These are phyloP conservation scores for Bellardia pandia DNA, from an alignment of 2,888 invertebrate species.

Conservation along the genomic window DNA sequence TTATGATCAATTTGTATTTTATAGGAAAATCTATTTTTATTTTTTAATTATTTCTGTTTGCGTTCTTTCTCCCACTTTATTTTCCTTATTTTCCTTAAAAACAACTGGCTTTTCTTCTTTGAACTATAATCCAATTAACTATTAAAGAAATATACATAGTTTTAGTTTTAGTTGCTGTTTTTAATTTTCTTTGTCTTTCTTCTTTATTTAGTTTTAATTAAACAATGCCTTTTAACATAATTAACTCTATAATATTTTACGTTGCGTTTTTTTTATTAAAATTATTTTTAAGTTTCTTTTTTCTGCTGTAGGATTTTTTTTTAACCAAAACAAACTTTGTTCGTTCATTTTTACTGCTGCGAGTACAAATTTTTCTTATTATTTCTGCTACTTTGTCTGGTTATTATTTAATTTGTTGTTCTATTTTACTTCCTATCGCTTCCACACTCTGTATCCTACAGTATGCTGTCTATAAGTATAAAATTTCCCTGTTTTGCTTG, in stretches of 20 bases:
- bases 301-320: neutral
- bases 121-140: constrained; percentile 49
- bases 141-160: constrained; percentile 1
- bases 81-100: neutral
- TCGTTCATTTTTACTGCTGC: constrained; percentile 6
- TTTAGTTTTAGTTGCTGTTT: neutral
- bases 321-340: constrained; percentile 31
- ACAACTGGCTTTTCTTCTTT: constrained; percentile 1
- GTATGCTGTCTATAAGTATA: neutral
- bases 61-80: too few relatives aligned
- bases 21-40: too few relatives aligned
- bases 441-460: neutral
- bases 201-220: constrained; percentile 54
- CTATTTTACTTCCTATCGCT: constrained; percentile 9
- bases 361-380: constrained; percentile 21
- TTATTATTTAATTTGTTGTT: constrained; percentile 54
- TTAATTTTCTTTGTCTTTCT: constrained; percentile 31
- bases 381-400: constrained; percentile 33
- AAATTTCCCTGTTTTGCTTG: constrained; percentile 12
- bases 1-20: too few relatives aligned
- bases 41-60: too few relatives aligned
- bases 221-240: constrained; percentile 53
- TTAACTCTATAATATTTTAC: constrained; percentile 36
- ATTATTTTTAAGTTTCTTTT: constrained; percentile 18
- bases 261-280: neutral